Evolutionary conservation across 1,140 invertebrate genomes (phyloP).

Genomic region (Anadara kagoshimensis): DNA sequence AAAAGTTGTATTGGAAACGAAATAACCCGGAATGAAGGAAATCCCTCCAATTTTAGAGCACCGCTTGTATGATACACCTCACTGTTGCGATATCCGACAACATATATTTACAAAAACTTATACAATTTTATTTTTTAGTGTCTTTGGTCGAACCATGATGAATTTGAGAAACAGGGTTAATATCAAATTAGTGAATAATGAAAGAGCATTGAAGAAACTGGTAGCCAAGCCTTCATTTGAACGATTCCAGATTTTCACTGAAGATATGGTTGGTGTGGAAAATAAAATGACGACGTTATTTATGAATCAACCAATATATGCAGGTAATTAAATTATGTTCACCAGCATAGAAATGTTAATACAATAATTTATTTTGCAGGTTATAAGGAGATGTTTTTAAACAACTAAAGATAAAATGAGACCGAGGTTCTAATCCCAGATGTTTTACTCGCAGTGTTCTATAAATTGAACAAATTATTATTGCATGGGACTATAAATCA

Average conservation of each 20-base stretch:
- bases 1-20: too few species aligned
- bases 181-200: constrained; percentile 21
- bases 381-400: too few species aligned
- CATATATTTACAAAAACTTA: too few species aligned
- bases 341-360: neutral
- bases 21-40: too few species aligned
- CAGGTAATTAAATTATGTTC: constrained; percentile 25
- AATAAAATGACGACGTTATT: constrained; percentile 21
- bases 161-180: constrained; percentile 17
- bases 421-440: too few species aligned
- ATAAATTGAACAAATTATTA: too few species aligned
- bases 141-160: constrained; percentile 30
- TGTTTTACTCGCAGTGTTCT: too few species aligned
- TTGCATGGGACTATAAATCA: neutral
- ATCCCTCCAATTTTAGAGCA: too few species aligned
- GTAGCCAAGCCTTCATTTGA: constrained; percentile 33
- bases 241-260: constrained; percentile 17
- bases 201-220: constrained; percentile 11
- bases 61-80: too few species aligned
- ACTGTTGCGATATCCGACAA: too few species aligned
- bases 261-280: constrained; percentile 40
- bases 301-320: constrained; percentile 36
- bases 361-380: constrained; percentile 8
- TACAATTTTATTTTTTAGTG: constrained; percentile 2
- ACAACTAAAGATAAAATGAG: too few species aligned